These are phyloP conservation scores for Bradypodion pumilum DNA, from an alignment of 2,797 vertebrate genomes.

Conservation along the genomic window DNA sequence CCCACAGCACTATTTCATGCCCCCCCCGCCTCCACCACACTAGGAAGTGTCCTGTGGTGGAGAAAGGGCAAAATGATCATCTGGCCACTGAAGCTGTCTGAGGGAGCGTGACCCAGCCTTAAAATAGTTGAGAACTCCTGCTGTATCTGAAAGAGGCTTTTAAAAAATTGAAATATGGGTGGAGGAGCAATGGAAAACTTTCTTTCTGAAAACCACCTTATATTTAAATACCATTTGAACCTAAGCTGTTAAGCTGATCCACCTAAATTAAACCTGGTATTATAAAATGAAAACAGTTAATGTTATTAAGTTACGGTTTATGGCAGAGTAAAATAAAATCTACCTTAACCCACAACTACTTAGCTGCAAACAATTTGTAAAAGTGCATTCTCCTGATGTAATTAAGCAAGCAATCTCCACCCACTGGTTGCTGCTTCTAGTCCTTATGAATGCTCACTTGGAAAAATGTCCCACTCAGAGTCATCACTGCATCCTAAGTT, in stretches of 20 bases:
- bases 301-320: conserved; percentile 20
- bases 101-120: no score
- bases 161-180: no score
- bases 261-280: conserved; percentile 21
- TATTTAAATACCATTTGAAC: neutral
- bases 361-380: conserved; percentile 43
- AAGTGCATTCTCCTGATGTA: conserved; percentile 45
- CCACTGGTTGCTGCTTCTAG: no score
- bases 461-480: conserved; percentile 26
- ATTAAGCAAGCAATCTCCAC: conserved; percentile 39
- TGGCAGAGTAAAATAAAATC: conserved; percentile 28
- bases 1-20: no score
- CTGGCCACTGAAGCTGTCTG: no score
- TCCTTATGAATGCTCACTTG: neutral
- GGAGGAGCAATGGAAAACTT: neutral
- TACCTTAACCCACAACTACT: conserved; percentile 42
- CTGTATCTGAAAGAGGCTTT: neutral
- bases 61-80: no score
- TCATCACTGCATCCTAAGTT: neutral
- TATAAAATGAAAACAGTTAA: conserved; percentile 24
- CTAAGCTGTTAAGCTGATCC: neutral
- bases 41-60: no score
- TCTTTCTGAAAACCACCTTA: neutral
- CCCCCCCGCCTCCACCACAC: no score
- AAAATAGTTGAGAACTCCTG: neutral